Base-by-base conservation (phyloP, 2,113 vertebrate genomes). In the Ptychochromis oligacanthus region DNA sequence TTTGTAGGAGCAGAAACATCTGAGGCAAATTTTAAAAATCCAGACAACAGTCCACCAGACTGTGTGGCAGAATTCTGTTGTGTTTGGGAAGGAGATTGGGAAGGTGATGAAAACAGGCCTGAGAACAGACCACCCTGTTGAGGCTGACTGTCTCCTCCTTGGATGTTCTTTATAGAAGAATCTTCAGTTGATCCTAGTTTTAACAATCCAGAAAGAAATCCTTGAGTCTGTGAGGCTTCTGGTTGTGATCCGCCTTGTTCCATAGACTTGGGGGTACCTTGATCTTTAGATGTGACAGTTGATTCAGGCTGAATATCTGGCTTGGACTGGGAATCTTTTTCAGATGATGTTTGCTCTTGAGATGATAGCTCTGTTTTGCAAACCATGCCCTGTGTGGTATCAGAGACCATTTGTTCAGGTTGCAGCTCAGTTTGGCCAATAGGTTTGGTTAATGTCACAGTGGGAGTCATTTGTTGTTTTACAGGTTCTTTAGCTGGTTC, bases 111-210 rank as follows among this genome's bases (percentile, higher is more conserved):
- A 91, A 95, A 93, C 0, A 96, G 80, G 0, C 94, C 93, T 81
- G 96, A 95, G 87, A 97, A 93, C 54, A 97, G 65, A 17, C 93
- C 93, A 84, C 88, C 89, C 58, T 95, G 93, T 75, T 93, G 95
- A 88, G 92, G 52, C 65, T 93, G 94, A 79, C 52, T 82, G 77
- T 62, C 76, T 18, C 38, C 86, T 79, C 43, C 85, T 40, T 93
- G 83, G 20, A 58, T 20, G 91, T 90, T 93, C 57, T 81, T 86
- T 7, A 72, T 80, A 78, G 75, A 72, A 58, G 75, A 83, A 12
- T 95, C 95, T 86, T 96, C 95, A 46, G 87, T 83, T 86, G 96
- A 94, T 87, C 95, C 92, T 77, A 93, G 92, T 85, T 95, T 97
- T 40, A 95, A 75, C 54, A 95, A 67, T 28, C 94, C 91, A 70